Conservation (phyloP, 2,797 vertebrate genomes). For the Rhynchonycteris naso region DNA sequence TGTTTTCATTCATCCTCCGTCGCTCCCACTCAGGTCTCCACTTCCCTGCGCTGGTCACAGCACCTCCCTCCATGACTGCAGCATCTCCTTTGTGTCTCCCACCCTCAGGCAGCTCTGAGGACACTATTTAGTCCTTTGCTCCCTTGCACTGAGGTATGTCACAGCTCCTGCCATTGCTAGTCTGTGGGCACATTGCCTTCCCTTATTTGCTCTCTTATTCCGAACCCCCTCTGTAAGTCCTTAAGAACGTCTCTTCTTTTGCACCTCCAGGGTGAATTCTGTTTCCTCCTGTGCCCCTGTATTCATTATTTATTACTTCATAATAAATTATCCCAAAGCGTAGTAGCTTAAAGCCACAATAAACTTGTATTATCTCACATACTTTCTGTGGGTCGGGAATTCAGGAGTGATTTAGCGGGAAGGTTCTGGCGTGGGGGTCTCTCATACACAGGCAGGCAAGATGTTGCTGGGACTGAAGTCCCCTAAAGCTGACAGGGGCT, state of each 20-base stretch:
- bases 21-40: too few relatives aligned
- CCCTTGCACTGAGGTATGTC: background rate
- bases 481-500: background rate
- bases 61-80: background rate
- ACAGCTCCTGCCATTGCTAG: background rate
- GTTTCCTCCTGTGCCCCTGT: background rate
- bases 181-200: background rate
- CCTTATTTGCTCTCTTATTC: background rate
- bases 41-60: too few relatives aligned
- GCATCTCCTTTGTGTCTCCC: background rate
- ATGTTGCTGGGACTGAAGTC: background rate
- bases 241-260: constrained; percentile 51
- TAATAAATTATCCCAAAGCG: background rate
- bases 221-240: background rate
- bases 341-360: constrained; percentile 7
- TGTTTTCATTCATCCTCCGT: too few relatives aligned
- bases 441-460: background rate
- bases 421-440: background rate
- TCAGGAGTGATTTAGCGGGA: constrained; percentile 43
- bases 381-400: constrained; percentile 8
- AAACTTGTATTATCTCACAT: background rate
- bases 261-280: constrained; percentile 21
- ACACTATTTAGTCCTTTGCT: background rate
- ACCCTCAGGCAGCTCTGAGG: background rate
- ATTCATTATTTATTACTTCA: constrained; percentile 16